These are phyloP conservation scores for Peromyscus leucopus DNA, from an alignment of 2,113 vertebrate species.

Conservation along the genomic window DNA sequence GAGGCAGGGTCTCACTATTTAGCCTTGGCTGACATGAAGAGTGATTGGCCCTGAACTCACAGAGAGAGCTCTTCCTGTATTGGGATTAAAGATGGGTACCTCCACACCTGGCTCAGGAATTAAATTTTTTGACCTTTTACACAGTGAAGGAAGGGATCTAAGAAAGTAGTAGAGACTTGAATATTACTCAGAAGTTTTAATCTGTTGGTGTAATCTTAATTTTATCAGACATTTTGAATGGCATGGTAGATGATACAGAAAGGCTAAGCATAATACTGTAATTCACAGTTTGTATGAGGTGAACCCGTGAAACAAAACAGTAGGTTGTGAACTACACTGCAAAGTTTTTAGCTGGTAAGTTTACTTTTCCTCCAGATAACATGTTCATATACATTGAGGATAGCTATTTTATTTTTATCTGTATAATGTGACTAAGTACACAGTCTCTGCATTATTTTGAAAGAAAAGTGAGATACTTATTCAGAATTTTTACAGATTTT, in stretches of 20 bases:
- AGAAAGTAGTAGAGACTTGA: slow-evolving; percentile 48
- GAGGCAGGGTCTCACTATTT: background rate
- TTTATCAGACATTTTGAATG: slow-evolving; percentile 43
- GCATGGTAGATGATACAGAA: slow-evolving; percentile 10
- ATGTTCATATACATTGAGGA: background rate
- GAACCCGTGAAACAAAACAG: slow-evolving; percentile 27
- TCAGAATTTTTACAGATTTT: background rate
- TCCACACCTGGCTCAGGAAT: background rate
- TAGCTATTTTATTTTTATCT: slow-evolving; percentile 39
- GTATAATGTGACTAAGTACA: background rate
- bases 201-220: background rate
- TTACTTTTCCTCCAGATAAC: slow-evolving; percentile 8
- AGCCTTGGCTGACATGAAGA: background rate
- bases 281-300: slow-evolving; percentile 26
- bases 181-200: slow-evolving; percentile 48
- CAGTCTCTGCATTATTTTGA: slow-evolving; percentile 59
- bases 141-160: slow-evolving; percentile 29
- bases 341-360: slow-evolving; percentile 8
- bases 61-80: background rate
- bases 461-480: background rate
- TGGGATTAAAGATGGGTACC: background rate
- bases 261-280: background rate
- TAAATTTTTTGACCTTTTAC: slow-evolving; percentile 28
- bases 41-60: background rate
- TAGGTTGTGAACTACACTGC: slow-evolving; percentile 34